These are phyloP conservation scores for Drosophila niveifrons DNA, from an alignment of 2,888 invertebrate genomes.

Conservation along the genomic window DNA sequence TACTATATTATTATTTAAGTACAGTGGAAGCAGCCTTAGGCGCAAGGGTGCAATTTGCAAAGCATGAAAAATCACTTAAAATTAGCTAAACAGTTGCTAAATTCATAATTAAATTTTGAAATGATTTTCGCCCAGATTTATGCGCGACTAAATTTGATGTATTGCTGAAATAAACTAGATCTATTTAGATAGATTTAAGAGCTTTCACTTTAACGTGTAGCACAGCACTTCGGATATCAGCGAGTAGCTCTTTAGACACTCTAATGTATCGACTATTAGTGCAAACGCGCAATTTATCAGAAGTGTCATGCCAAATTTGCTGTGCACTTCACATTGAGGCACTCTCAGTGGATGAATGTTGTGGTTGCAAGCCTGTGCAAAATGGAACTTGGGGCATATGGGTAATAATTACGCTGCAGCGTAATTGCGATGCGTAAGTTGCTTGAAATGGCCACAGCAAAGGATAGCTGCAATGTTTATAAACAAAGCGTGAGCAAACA, in stretches of 20 bases:
- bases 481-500: constrained; percentile 59
- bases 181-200: not conserved
- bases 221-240: constrained; percentile 2
- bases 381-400: not conserved
- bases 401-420: constrained; percentile 26
- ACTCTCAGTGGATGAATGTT: constrained; percentile 1
- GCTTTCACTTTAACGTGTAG: not conserved
- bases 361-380: not conserved
- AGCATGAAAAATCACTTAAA: constrained; percentile 3
- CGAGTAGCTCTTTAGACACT: not conserved
- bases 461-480: constrained; percentile 53
- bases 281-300: constrained; percentile 36
- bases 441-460: not conserved
- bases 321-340: constrained; percentile 24
- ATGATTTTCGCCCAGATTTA: not conserved
- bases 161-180: not conserved
- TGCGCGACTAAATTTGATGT: not conserved
- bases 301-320: constrained; percentile 24
- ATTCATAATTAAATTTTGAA: not conserved
- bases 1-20: not conserved
- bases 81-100: not conserved
- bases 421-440: constrained; percentile 23
- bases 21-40: not conserved
- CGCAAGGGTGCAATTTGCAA: not conserved
- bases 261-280: constrained; percentile 9